A percentile compares a stretch with the other conserved stretches of the same genome.
Evolutionary conservation across 2,113 vertebrate genomes (phyloP).

Genomic region (Aythya baeri): DNA sequence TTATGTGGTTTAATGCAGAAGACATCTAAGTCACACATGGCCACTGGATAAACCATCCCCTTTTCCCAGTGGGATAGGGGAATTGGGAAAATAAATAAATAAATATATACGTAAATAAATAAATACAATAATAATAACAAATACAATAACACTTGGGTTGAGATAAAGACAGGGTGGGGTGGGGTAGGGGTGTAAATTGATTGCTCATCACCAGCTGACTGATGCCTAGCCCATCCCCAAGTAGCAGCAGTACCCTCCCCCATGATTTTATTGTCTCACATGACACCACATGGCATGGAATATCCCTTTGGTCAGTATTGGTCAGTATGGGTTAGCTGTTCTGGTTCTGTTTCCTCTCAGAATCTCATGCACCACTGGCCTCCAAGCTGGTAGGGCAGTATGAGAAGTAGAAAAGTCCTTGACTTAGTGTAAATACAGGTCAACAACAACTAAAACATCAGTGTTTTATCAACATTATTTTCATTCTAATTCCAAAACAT

Average conservation of each 20-base stretch:
- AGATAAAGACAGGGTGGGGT: not conserved
- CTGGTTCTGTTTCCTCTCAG: not conserved
- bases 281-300: not conserved
- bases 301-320: not conserved
- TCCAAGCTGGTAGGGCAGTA: not conserved
- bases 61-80: not conserved
- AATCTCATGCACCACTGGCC: not conserved
- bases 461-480: not conserved
- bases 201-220: not conserved
- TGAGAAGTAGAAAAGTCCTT: not conserved
- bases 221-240: not conserved
- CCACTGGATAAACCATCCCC: not conserved
- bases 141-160: not conserved
- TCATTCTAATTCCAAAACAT: not conserved
- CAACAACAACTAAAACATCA: not conserved
- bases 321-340: not conserved
- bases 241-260: not conserved
- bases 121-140: not conserved
- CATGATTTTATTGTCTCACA: too few relatives aligned
- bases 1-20: not conserved
- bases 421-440: not conserved
- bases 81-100: not conserved
- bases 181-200: too few relatives aligned
- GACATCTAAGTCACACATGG: not conserved
- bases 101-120: not conserved